These are phyloP conservation scores for Zosterops japonicus DNA, from an alignment of 2,113 vertebrate genomes.

Conservation along the genomic window DNA sequence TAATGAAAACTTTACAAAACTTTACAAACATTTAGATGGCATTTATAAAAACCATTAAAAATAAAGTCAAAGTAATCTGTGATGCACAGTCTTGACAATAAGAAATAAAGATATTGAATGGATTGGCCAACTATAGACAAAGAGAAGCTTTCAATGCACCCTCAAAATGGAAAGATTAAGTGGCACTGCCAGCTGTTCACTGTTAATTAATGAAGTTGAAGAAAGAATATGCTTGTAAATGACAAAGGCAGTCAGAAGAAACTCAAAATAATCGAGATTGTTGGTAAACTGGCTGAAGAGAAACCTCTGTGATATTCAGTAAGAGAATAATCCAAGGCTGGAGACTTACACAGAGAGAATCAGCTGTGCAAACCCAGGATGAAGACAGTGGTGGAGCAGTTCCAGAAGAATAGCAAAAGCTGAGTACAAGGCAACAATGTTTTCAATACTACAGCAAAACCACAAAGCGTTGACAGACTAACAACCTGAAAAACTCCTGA, in stretches of 20 bases:
- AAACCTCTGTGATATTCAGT: not conserved
- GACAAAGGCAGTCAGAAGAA: not conserved
- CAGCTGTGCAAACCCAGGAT: not conserved
- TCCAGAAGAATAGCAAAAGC: not conserved
- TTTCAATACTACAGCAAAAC: not conserved
- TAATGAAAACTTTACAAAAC: not conserved
- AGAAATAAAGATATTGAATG: not conserved
- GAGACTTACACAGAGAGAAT: not conserved
- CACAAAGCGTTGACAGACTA: not conserved
- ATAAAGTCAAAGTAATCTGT: not conserved
- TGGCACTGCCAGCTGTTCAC: not conserved
- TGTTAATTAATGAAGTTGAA: not conserved
- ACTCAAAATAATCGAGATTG: not conserved
- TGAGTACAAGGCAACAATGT: not conserved
- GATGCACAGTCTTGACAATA: not conserved
- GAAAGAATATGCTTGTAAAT: not conserved
- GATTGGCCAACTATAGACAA: not conserved
- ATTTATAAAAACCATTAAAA: not conserved
- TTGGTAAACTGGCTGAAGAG: not conserved
- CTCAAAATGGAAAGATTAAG: not conserved
- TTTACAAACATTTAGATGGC: not conserved
- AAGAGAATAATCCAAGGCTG: not conserved
- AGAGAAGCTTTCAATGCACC: not conserved
- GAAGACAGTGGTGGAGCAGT: not conserved
- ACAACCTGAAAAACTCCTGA: not conserved